These are phyloP conservation scores for Habroteleia sp. DNA, from an alignment of 2,888 invertebrate species.

Conservation along the genomic window DNA sequence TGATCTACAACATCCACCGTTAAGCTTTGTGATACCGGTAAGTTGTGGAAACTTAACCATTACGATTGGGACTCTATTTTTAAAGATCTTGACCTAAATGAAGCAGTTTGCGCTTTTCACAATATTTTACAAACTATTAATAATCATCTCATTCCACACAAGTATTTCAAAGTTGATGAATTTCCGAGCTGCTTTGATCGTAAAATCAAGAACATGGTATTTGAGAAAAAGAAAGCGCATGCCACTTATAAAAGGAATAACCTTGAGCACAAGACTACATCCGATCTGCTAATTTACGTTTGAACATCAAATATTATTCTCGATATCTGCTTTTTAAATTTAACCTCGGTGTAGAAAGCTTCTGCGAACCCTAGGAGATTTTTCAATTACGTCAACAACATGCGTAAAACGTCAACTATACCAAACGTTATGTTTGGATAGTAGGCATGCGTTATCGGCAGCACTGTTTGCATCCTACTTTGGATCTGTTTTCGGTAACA, in stretches of 20 bases:
- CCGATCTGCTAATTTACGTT: background rate
- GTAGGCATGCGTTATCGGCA: background rate
- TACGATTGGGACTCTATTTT: background rate
- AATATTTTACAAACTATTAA: background rate
- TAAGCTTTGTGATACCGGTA: background rate
- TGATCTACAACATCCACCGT: background rate
- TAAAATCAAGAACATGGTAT: background rate
- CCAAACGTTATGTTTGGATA: background rate
- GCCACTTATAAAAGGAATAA: background rate
- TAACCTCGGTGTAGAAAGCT: background rate
- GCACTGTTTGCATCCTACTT: background rate
- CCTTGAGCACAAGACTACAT: background rate
- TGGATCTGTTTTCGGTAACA: slow-evolving; percentile 2
- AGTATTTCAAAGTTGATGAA: background rate
- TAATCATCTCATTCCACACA: background rate
- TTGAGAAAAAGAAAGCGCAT: background rate
- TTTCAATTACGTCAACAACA: background rate
- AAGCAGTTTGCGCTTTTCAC: background rate
- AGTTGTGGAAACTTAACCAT: background rate
- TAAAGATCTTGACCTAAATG: background rate
- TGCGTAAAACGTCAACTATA: background rate
- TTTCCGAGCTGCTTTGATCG: slow-evolving; percentile 5
- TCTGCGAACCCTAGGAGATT: background rate
- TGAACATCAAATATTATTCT: background rate
- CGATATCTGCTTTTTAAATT: background rate